These are phyloP conservation scores for Oxystoma pomonae DNA, from an alignment of 2,888 invertebrate genomes.

Conservation along the genomic window DNA sequence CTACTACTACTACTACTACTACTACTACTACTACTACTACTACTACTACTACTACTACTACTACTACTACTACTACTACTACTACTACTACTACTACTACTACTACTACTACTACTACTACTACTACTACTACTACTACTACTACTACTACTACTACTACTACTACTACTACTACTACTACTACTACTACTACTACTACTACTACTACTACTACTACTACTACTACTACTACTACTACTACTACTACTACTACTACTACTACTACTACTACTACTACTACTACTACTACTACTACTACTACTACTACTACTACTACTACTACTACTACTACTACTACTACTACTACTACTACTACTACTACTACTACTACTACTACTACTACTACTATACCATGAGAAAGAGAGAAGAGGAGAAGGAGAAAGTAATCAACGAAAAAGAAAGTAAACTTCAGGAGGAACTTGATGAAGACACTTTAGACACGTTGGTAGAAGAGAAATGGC, in stretches of 20 bases:
- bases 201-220: constrained; percentile 11
- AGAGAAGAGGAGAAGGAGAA: no score
- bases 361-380: constrained; percentile 11
- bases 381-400: no score
- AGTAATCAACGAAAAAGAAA: no score
- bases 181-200: constrained; percentile 11
- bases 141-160: constrained; percentile 11
- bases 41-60: constrained; percentile 11
- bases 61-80: constrained; percentile 11
- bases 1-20: constrained; percentile 11
- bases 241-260: constrained; percentile 11
- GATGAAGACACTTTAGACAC: no score
- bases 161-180: constrained; percentile 11
- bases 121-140: constrained; percentile 11
- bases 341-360: constrained; percentile 11
- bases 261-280: constrained; percentile 11
- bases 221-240: constrained; percentile 11
- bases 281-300: constrained; percentile 11
- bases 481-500: no score
- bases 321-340: constrained; percentile 11
- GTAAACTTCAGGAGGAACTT: no score
- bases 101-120: constrained; percentile 11
- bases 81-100: constrained; percentile 11
- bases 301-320: constrained; percentile 11
- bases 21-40: constrained; percentile 11